Evolutionary conservation across 2,797 vertebrate species (phyloP).

Genomic region (Gadopsis marmoratus): DNA sequence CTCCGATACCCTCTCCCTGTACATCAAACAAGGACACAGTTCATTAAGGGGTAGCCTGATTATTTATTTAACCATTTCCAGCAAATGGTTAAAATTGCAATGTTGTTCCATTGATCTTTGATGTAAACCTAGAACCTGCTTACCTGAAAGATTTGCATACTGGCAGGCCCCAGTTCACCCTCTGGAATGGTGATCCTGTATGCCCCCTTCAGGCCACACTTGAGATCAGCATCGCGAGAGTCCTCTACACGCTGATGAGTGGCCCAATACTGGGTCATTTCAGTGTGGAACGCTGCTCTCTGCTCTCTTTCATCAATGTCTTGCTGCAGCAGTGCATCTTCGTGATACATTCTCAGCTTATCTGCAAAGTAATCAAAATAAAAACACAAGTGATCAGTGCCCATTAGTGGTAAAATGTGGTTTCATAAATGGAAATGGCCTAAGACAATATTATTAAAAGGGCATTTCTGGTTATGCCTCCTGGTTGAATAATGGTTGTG

Average conservation of each 20-base stretch:
- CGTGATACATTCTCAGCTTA: conserved; percentile 62
- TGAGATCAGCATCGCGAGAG: conserved; percentile 79
- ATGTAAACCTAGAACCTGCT: conserved; percentile 17
- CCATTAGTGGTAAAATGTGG: background rate
- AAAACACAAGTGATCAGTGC: background rate
- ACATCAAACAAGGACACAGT: conserved; percentile 33
- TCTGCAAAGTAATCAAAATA: conserved; percentile 67
- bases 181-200: conserved; percentile 62
- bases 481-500: background rate
- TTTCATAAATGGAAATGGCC: background rate
- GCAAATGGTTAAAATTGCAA: background rate
- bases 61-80: conserved; percentile 23
- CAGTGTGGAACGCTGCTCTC: conserved; percentile 58
- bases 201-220: conserved; percentile 73
- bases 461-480: background rate
- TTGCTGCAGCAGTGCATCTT: conserved; percentile 66
- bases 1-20: conserved; percentile 77
- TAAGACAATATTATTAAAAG: background rate
- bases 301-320: conserved; percentile 68
- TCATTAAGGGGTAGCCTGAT: background rate
- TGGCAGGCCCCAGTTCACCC: conserved; percentile 79
- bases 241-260: conserved; percentile 75
- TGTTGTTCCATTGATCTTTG: conserved; percentile 20
- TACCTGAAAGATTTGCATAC: conserved; percentile 85
- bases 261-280: conserved; percentile 71